These are phyloP conservation scores for Falco peregrinus DNA, from an alignment of 2,797 vertebrate species.

Conservation along the genomic window DNA sequence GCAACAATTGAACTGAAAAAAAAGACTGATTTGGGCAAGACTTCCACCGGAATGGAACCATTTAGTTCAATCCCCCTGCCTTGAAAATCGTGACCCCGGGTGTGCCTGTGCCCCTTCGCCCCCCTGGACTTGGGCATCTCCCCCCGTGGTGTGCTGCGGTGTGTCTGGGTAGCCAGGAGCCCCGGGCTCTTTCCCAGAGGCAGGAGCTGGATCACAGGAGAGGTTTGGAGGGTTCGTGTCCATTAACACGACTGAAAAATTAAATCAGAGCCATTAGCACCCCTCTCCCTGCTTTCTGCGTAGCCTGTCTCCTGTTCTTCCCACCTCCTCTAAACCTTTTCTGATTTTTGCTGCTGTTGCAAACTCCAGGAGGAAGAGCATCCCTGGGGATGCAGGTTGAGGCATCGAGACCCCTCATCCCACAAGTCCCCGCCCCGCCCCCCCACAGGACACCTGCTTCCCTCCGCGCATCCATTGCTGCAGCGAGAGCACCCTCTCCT, in stretches of 20 bases:
- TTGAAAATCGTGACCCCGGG: not conserved
- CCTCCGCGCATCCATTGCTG: not conserved
- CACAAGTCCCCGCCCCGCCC: accelerated
- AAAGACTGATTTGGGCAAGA: not conserved
- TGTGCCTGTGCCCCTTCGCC: not conserved
- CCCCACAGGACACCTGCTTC: not conserved
- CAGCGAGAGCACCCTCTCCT: slow-evolving; percentile 59
- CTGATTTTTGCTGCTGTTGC: not conserved
- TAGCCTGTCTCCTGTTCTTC: not conserved
- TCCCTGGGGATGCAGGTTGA: accelerated
- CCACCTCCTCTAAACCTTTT: not conserved
- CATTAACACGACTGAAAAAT: not conserved
- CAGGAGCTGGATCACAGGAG: not conserved
- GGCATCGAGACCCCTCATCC: not conserved
- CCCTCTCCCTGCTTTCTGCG: not conserved
- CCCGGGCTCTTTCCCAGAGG: not conserved
- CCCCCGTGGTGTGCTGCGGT: accelerated
- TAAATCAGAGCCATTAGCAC: not conserved
- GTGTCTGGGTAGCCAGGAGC: accelerated
- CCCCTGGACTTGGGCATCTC: no score
- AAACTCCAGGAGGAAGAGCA: not conserved
- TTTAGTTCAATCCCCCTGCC: not conserved
- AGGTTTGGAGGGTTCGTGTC: not conserved
- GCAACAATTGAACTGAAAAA: not conserved
- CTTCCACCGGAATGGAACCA: accelerated